These are phyloP conservation scores for Blomia tropicalis DNA, from an alignment of 2,888 invertebrate genomes.

Conservation along the genomic window DNA sequence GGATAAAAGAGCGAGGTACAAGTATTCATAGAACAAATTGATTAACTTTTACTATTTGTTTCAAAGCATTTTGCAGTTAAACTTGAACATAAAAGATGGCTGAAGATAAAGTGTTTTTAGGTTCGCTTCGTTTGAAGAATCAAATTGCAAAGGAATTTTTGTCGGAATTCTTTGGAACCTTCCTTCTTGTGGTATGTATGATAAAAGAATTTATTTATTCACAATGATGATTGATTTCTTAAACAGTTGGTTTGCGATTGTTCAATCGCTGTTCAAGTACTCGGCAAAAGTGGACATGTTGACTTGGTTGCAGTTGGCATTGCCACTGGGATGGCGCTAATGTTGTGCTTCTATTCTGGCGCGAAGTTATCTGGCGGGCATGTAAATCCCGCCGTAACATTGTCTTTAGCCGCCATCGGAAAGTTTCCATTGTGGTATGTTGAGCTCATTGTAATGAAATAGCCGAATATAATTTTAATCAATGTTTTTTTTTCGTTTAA, in stretches of 20 bases:
- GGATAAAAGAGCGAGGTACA: no score
- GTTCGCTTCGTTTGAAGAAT: background rate
- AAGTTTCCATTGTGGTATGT: conserved; percentile 19
- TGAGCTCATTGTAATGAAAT: no score
- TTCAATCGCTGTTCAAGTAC: conserved; percentile 17
- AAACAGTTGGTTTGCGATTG: conserved; percentile 20
- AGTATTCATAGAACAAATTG: no score
- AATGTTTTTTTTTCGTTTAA: background rate
- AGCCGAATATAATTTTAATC: background rate
- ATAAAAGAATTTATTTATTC: background rate
- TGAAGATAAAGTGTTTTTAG: conserved; percentile 7
- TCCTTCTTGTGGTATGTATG: conserved; percentile 19
- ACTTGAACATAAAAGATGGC: conserved; percentile 10
- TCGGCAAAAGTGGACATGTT: background rate
- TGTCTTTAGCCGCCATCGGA: conserved; percentile 14
- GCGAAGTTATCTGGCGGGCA: conserved; percentile 19
- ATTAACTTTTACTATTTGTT: no score
- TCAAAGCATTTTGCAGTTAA: no score
- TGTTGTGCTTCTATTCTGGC: conserved; percentile 11
- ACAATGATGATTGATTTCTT: background rate
- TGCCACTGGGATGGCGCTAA: conserved; percentile 17
- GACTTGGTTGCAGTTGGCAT: conserved; percentile 20
- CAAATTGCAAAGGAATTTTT: conserved; percentile 8
- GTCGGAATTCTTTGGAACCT: conserved; percentile 20
- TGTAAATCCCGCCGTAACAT: conserved; percentile 20